A percentile compares a stretch with the other conserved stretches of the same genome.
Conservation (phyloP, 2,888 invertebrate species). For the Caenorhabditis sp. region DNA sequence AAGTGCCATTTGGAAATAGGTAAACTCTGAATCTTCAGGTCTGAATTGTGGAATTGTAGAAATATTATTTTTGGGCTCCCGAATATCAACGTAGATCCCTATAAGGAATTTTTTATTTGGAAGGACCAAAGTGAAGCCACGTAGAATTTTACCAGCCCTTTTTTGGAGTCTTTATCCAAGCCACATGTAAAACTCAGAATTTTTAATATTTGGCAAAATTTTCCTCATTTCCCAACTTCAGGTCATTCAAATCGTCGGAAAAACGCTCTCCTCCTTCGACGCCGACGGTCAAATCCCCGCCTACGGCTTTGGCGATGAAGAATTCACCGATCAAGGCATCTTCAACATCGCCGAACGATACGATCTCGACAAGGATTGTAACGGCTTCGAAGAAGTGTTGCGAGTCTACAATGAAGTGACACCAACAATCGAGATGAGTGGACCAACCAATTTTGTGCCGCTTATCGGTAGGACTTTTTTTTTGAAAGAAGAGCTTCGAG, state of each 20-base stretch:
- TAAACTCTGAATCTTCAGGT: no score
- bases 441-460: slow-evolving; percentile 75
- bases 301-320: slow-evolving; percentile 75
- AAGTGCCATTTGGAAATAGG: no score
- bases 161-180: no score
- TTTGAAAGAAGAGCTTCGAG: background rate
- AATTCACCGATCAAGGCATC: slow-evolving; percentile 70
- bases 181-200: no score
- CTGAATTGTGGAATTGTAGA: no score
- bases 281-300: slow-evolving; percentile 74
- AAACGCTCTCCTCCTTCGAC: slow-evolving; percentile 74
- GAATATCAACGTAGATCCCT: no score
- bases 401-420: slow-evolving; percentile 73
- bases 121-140: no score
- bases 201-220: background rate
- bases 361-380: slow-evolving; percentile 71
- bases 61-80: no score
- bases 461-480: slow-evolving; percentile 71
- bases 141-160: no score
- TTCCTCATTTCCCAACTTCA: slow-evolving; percentile 40
- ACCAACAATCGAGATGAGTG: slow-evolving; percentile 73
- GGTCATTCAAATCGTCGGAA: slow-evolving; percentile 74
- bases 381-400: slow-evolving; percentile 73
- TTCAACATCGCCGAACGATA: slow-evolving; percentile 68
- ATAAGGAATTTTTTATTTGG: no score